Conservation (phyloP, 2,797 vertebrate genomes). For the Oryzias dopingdopingensis region DNA sequence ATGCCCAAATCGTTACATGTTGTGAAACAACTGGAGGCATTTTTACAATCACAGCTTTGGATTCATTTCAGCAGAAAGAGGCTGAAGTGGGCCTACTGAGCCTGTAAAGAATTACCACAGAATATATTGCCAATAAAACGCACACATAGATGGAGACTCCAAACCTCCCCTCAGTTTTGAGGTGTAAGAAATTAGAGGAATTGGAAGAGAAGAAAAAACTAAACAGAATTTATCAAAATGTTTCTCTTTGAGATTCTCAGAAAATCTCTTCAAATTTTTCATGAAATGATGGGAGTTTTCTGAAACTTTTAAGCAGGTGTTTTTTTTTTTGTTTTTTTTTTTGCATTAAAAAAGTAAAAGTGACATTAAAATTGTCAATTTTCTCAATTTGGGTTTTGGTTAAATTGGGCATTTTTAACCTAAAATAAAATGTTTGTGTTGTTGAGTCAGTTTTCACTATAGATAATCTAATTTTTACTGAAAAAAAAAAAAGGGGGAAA, state of each 20-base stretch:
- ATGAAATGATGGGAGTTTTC: too few species aligned
- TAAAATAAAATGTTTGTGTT: too few species aligned
- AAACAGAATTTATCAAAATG: neutral
- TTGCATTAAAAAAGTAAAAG: too few species aligned
- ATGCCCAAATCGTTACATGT: conserved; percentile 20
- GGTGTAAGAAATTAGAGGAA: conserved; percentile 7
- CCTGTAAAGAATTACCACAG: conserved; percentile 59
- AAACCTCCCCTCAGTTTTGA: conserved; percentile 21
- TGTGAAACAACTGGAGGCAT: conserved; percentile 21
- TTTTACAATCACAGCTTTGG: conserved; percentile 43
- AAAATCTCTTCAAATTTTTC: too few species aligned
- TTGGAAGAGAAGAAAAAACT: conserved; percentile 11
- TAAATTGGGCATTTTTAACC: too few species aligned
- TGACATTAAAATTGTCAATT: too few species aligned
- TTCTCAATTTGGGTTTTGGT: too few species aligned
- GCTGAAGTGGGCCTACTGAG: conserved; percentile 37
- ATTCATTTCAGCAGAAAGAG: conserved; percentile 38
- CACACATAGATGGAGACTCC: conserved; percentile 38
- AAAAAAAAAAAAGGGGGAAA: too few species aligned
- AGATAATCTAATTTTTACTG: too few species aligned
- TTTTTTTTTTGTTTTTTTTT: too few species aligned
- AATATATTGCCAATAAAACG: conserved; percentile 59
- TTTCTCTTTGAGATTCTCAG: neutral
- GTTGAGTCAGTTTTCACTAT: too few species aligned
- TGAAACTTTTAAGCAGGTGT: too few species aligned